Evolutionary conservation across 2,888 invertebrate species (phyloP), one percentile per base, ranked within the genome.

Genomic region (Oithona nana): DNA sequence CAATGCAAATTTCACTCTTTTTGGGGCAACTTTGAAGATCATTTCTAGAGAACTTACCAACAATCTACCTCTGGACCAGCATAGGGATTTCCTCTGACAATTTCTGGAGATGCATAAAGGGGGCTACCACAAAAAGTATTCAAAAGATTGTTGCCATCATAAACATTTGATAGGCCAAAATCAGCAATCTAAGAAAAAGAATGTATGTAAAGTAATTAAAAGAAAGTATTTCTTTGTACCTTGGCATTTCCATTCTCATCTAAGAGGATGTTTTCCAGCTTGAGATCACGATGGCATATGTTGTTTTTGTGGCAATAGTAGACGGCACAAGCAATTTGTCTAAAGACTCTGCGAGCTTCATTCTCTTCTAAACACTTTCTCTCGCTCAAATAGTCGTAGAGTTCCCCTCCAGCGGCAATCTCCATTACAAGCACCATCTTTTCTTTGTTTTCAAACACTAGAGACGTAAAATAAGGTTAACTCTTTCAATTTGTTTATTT

Each of bases 401-500:
- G 78, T 76, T 98, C 98, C 64, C 98, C 97, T 64, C 97, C 97
- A 65, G 88, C 88, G 67, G 97, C 97, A 75, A 94, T 97, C 76
- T 98, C 97, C 95, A 98, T 95, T 31, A 98, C 95, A 67, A 98
- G 80, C 68, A 98, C 94, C 83, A 98, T 97, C 78, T 95, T 94
- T 76, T 98, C 97, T 71, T 89, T 84, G 78, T 97, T 98, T 79
- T 98, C 98, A 78, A 98, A 98, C 69, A 98, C 97, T 92, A 77
- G 66, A 54, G n/a, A 3, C 1, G 16, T 28, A 80, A 78, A 67
- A 66, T n/a, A n/a, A n/a, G n/a, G n/a, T n/a, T n/a, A n/a, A n/a
- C n/a, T 1, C 20, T 24, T 54, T 22, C 16, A n/a, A 22, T 54
- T 22, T 22, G 28, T 13, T 28, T 26, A 16, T n/a, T 3, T 20